phyloP scores from a whole-genome alignment of 2,797 vertebrate genomes.

The Stomatorhinus walkeri region DNA sequence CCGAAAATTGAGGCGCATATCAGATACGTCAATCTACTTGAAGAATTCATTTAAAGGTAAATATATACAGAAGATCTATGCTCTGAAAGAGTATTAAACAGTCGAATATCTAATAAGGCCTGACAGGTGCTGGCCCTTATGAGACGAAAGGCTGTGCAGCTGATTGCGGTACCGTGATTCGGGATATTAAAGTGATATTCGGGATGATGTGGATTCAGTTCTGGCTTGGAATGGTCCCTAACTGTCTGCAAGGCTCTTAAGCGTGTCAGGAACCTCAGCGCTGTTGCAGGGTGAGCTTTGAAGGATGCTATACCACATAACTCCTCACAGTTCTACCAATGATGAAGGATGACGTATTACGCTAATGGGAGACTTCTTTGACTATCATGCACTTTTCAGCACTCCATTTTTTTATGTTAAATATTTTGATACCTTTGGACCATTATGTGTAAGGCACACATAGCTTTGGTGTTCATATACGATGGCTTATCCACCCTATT shows the following conservation, averaged over 20 bases:
- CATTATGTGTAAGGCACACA: background rate
- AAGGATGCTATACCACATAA: background rate
- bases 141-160: conserved; percentile 1
- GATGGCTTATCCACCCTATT: background rate
- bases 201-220: conserved; percentile 4
- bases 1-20: background rate
- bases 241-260: background rate
- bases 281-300: background rate
- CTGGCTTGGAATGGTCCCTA: background rate
- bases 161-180: background rate
- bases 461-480: background rate
- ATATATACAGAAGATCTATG: background rate
- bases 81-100: background rate
- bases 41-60: background rate
- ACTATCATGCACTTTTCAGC: background rate
- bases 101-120: conserved; percentile 5
- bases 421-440: background rate
- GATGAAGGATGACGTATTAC: background rate
- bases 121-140: background rate
- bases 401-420: background rate
- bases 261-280: background rate
- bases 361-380: background rate
- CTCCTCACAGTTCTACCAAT: background rate
- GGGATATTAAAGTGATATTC: background rate
- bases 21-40: background rate